Evolutionary conservation across 1,140 invertebrate species (phyloP).

Genomic region (Carcinoscorpius rotundicauda): DNA sequence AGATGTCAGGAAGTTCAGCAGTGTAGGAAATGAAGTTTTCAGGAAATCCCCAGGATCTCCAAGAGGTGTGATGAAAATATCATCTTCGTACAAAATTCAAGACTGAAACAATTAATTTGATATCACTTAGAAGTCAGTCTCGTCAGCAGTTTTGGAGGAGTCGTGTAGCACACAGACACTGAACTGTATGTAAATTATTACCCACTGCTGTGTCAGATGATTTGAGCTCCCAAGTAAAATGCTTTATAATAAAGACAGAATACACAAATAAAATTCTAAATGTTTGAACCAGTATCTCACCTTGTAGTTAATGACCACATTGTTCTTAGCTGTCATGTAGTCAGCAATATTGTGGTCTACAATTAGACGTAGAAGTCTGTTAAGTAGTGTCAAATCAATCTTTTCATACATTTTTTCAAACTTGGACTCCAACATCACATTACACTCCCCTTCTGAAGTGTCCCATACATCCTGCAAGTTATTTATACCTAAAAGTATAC

Average conservation of each 20-base stretch:
- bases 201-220: too few relatives aligned
- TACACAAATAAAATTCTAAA: too few relatives aligned
- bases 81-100: too few relatives aligned
- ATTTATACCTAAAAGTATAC: constrained; percentile 50
- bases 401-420: constrained; percentile 99
- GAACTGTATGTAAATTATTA: too few relatives aligned
- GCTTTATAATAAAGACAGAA: too few relatives aligned
- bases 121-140: background rate
- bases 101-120: too few relatives aligned
- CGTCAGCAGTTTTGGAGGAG: background rate
- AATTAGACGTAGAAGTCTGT: constrained; percentile 86
- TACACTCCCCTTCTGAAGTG: constrained; percentile 94
- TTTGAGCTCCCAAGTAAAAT: too few relatives aligned
- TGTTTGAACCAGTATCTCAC: too few relatives aligned
- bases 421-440: constrained; percentile 92
- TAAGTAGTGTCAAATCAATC: constrained; percentile 95
- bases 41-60: too few relatives aligned
- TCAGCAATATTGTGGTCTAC: constrained; percentile 99
- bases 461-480: constrained; percentile 99
- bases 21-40: too few relatives aligned
- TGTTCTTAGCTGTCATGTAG: constrained; percentile 99
- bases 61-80: too few relatives aligned
- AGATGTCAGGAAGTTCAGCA: too few relatives aligned
- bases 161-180: constrained; percentile 11
- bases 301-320: constrained; percentile 99